phyloP scores from a whole-genome alignment of 2,113 vertebrate genomes.

The Sinocyclocheilus anshuiensis region DNA sequence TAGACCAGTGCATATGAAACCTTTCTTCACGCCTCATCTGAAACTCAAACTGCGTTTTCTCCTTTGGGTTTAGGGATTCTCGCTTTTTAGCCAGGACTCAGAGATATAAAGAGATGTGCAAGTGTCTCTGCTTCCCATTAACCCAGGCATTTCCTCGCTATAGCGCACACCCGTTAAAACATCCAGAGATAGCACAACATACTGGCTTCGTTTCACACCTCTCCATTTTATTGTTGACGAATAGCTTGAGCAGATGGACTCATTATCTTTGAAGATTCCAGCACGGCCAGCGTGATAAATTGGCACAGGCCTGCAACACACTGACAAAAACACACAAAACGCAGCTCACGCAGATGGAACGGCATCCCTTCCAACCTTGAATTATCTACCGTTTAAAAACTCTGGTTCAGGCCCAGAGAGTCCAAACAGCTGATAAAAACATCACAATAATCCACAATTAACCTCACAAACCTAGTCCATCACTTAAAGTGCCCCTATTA shows the following conservation, averaged over 20 bases:
- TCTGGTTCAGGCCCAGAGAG: slow-evolving; percentile 62
- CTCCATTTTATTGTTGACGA: slow-evolving; percentile 88
- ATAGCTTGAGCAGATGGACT: slow-evolving; percentile 90
- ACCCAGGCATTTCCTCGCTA: slow-evolving; percentile 75
- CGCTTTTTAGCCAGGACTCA: slow-evolving; percentile 58
- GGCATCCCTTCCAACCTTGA: slow-evolving; percentile 61
- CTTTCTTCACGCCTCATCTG: slow-evolving; percentile 21
- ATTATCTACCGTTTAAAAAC: slow-evolving; percentile 77
- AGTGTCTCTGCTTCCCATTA: slow-evolving; percentile 82
- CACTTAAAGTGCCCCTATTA: no score
- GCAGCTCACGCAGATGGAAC: slow-evolving; percentile 24
- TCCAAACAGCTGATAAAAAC: no score
- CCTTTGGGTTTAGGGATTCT: slow-evolving; percentile 40
- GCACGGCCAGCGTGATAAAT: slow-evolving; percentile 89
- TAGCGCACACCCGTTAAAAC: slow-evolving; percentile 83
- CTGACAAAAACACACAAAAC: slow-evolving; percentile 19
- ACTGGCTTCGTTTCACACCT: slow-evolving; percentile 82
- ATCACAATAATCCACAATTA: no score
- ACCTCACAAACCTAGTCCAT: no score
- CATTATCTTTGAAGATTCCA: slow-evolving; percentile 91
- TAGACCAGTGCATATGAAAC: background rate
- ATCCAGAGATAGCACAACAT: slow-evolving; percentile 76
- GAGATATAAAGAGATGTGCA: slow-evolving; percentile 56
- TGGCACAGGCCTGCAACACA: slow-evolving; percentile 74
- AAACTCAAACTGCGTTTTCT: slow-evolving; percentile 11